Percentiles rank a stretch among this genome's conserved stretches.
Evolutionary conservation across 2,797 vertebrate genomes (phyloP).

Genomic region (Rhinichthys osculus): DNA sequence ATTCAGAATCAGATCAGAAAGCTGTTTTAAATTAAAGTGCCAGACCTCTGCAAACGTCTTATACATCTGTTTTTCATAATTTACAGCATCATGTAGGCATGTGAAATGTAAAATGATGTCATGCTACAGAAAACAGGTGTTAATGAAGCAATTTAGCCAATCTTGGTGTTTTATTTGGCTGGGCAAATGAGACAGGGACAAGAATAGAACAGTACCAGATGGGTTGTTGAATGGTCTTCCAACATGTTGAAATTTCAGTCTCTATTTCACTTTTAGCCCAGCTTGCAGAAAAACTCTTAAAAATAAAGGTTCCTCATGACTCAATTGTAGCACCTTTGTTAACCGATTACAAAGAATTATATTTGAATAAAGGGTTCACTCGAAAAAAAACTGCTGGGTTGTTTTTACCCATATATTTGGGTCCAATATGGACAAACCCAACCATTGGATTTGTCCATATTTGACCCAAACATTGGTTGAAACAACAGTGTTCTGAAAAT

Average conservation of each 20-base stretch:
- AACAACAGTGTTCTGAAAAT: no score
- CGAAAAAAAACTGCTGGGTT: no score
- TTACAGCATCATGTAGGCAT: conserved; percentile 17
- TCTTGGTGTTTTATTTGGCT: conserved; percentile 27
- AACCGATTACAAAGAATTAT: not conserved
- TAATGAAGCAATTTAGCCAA: conserved; percentile 8
- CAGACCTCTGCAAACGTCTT: not conserved
- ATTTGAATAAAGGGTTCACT: not conserved
- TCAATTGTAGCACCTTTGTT: not conserved
- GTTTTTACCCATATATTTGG: not conserved
- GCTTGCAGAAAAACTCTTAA: conserved; percentile 7
- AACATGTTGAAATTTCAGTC: not conserved
- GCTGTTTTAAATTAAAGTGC: not conserved
- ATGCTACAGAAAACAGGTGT: conserved; percentile 27
- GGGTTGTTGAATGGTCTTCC: not conserved
- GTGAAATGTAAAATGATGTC: conserved; percentile 7
- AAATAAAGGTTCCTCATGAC: not conserved
- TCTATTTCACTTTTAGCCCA: conserved; percentile 4
- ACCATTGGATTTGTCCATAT: no score
- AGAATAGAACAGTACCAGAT: conserved; percentile 22
- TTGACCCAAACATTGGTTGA: no score
- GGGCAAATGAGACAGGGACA: not conserved
- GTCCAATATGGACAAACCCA: no score
- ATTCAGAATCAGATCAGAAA: not conserved
- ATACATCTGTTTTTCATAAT: conserved; percentile 32